phyloP scores from a whole-genome alignment of 2,888 invertebrate genomes.

The Drosophila setosimentum region DNA sequence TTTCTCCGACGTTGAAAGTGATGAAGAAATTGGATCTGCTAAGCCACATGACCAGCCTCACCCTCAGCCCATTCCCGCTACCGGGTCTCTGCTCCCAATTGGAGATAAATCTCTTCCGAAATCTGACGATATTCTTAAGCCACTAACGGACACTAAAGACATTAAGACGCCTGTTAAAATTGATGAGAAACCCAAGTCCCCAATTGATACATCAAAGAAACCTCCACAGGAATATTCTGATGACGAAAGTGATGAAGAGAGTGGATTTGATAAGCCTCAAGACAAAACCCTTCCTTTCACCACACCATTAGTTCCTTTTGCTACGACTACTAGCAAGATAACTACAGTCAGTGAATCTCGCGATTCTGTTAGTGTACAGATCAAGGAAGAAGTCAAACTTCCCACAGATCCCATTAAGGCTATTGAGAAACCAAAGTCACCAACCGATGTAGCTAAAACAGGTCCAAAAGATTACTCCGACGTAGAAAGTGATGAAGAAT shows the following conservation, averaged over 20 bases:
- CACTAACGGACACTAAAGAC: not conserved
- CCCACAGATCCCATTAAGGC: not conserved
- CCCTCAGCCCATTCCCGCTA: not conserved
- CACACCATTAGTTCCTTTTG: not conserved
- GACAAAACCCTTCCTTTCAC: not conserved
- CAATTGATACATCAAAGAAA: slow-evolving; percentile 11
- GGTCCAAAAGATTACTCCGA: too few relatives aligned
- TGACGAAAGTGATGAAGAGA: slow-evolving; percentile 1
- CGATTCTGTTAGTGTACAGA: not conserved
- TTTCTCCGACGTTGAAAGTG: slow-evolving; percentile 20
- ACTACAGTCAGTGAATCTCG: not conserved
- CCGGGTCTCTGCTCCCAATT: slow-evolving; percentile 3
- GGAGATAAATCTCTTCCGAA: slow-evolving; percentile 4
- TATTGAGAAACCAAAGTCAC: slow-evolving; percentile 20
- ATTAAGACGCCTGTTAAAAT: not conserved
- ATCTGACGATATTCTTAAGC: slow-evolving; percentile 12
- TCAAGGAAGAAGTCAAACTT: not conserved
- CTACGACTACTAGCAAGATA: not conserved
- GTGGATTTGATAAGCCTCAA: not conserved
- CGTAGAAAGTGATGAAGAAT: too few relatives aligned
- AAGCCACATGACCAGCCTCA: slow-evolving; percentile 11
- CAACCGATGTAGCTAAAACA: slow-evolving; percentile 5
- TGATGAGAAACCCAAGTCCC: slow-evolving; percentile 29
- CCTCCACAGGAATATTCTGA: slow-evolving; percentile 10
- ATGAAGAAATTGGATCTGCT: slow-evolving; percentile 8